A percentile compares a stretch with the other conserved stretches of the same genome.
Conservation (phyloP, 2,113 vertebrate genomes). For the Gallinago paraguaiae region DNA sequence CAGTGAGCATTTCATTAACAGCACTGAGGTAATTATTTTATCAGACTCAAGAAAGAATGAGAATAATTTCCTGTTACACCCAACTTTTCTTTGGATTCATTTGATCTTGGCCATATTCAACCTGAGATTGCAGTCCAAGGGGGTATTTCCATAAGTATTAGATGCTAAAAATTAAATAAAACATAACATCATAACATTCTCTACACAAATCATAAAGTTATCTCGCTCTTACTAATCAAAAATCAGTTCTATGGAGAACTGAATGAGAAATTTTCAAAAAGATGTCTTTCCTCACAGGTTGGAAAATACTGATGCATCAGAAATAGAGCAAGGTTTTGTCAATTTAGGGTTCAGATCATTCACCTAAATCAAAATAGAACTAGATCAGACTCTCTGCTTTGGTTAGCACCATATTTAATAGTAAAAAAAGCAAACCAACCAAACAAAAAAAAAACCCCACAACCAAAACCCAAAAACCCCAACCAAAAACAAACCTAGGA, state of each 20-base stretch:
- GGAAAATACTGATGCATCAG: neutral
- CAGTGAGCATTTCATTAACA: neutral
- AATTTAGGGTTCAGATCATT: neutral
- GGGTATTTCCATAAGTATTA: neutral
- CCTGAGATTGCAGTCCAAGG: neutral
- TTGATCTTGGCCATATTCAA: neutral
- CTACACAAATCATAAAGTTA: neutral
- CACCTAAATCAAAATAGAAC: neutral
- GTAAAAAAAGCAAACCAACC: neutral
- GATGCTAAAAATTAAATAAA: neutral
- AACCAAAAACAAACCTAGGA: neutral
- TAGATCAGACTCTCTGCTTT: neutral
- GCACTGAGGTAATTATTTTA: neutral
- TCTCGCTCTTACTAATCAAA: neutral
- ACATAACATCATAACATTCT: neutral
- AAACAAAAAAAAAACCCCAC: too few species aligned
- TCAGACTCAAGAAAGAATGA: neutral
- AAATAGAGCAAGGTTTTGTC: neutral
- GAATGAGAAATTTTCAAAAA: neutral
- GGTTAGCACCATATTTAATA: neutral
- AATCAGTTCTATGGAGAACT: neutral
- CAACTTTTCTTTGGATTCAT: neutral
- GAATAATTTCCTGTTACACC: neutral
- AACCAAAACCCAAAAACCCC: neutral
- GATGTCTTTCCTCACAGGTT: neutral